Evolutionary conservation across 2,888 invertebrate genomes (phyloP).

Genomic region (Agrotis segetum): DNA sequence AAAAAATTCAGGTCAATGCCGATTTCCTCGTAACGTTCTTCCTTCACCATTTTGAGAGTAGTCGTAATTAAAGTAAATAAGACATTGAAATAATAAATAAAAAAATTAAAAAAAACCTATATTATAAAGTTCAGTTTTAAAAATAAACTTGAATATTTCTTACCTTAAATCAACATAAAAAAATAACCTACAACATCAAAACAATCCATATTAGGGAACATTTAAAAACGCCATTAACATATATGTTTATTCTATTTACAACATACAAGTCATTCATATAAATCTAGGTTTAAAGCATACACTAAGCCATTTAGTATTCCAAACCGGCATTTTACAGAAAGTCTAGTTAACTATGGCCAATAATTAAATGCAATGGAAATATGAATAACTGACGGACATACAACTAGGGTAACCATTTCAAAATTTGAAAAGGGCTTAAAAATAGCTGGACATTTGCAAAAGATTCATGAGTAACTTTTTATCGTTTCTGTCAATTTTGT

Average conservation of each 20-base stretch:
- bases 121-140: too few relatives aligned
- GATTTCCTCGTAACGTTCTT: too few relatives aligned
- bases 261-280: neutral
- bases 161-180: neutral
- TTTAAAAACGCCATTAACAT: neutral
- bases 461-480: too few relatives aligned
- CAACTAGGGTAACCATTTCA: neutral
- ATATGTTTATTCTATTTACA: neutral
- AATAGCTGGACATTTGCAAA: neutral
- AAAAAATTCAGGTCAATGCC: too few relatives aligned
- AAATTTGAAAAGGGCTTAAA: neutral
- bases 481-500: too few relatives aligned
- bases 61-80: too few relatives aligned
- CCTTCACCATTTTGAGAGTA: too few relatives aligned
- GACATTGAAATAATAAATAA: too few relatives aligned
- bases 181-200: neutral
- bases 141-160: too few relatives aligned
- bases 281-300: conserved; percentile 11
- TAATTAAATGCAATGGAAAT: conserved; percentile 33
- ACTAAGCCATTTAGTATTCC: conserved; percentile 1
- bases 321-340: conserved; percentile 1
- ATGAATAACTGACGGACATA: conserved; percentile 33
- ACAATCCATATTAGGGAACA: neutral
- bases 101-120: too few relatives aligned
- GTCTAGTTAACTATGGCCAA: conserved; percentile 9